Evolutionary conservation across 2,797 vertebrate genomes (phyloP), one percentile per base, ranked within the genome.

Genomic region (Micromesistius poutassou): DNA sequence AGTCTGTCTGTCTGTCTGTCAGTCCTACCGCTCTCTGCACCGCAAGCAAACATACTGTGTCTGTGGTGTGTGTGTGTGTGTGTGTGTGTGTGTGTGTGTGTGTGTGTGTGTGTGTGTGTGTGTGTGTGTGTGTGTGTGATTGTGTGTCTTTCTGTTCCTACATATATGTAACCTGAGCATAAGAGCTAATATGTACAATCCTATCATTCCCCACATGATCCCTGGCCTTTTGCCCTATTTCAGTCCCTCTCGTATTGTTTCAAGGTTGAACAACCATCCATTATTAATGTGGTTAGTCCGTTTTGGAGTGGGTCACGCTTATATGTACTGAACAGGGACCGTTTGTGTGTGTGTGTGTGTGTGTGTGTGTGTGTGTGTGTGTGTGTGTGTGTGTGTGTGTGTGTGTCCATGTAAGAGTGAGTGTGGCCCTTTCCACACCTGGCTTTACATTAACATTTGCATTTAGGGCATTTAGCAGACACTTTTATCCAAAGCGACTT

Each of bases 301-400:
- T 72, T 74, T 77, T 86, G 77, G 80, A 81, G 28, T 30, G 71
- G 83, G 78, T 84, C 84, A 77, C 75, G 76, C 74, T 84, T 86
- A 80, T 86, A 85, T 89, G 87, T 80, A 81, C 81, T 81, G 77
- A 77, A 73, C 75, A 82, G 78, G n/a, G 76, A 80, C 40, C 75
- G 62, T 6, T 71, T 76, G 76, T 76, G 46, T 33, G 73, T 77
- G 75, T 78, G 77, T 55, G 46, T 55, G 16, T 55, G 46, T 19
- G 46, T 55, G 16, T 19, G 46, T 55, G 46, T 22, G 40, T 42
- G 40, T 42, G 40, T 42, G 40, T 42, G 40, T 42, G 40, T 42
- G 40, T 42, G 40, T 50, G 46, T 50, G 46, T 50, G 46, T 50
- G 46, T 22, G 16, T 22, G 46, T 6, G 46, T 22, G 40, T 13